Percentiles rank a stretch among this genome's conserved stretches.
These are phyloP conservation scores for Dryobotodes eremita DNA, from an alignment of 2,888 invertebrate species.

Conservation along the genomic window DNA sequence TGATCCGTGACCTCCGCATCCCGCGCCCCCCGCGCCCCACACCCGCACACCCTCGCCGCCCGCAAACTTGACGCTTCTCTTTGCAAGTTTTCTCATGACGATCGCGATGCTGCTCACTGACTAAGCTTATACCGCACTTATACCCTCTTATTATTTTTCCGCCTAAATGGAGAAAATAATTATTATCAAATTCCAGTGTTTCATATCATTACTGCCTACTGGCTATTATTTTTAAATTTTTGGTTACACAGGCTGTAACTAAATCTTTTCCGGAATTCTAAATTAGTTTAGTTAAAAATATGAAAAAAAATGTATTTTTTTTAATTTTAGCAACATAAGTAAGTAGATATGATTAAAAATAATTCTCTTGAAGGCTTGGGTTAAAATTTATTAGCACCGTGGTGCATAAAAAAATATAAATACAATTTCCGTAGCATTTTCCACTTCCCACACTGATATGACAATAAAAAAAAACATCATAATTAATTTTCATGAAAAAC, in stretches of 20 bases:
- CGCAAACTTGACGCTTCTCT: conserved; percentile 84
- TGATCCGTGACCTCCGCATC: conserved; percentile 89
- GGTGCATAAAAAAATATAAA: not conserved
- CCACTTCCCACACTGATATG: not conserved
- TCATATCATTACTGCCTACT: conserved; percentile 20
- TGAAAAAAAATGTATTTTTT: too few species aligned
- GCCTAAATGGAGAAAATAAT: conserved; percentile 53
- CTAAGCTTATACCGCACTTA: conserved; percentile 68
- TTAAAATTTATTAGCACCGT: not conserved
- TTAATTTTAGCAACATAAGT: not conserved
- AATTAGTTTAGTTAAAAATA: not conserved
- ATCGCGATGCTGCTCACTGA: conserved; percentile 73
- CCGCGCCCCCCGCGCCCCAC: conserved; percentile 75
- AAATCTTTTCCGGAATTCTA: not conserved
- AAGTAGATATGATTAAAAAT: not conserved
- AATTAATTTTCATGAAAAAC: conserved; percentile 28
- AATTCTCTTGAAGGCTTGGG: not conserved
- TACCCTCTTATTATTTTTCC: conserved; percentile 58
- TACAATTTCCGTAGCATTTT: not conserved
- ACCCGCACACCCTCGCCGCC: conserved; percentile 72
- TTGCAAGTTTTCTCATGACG: conserved; percentile 82
- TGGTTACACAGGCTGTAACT: not conserved
- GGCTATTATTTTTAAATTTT: not conserved
- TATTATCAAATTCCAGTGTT: conserved; percentile 39
- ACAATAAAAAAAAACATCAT: conserved; percentile 16